phyloP scores from a whole-genome alignment of 2,888 invertebrate species.

The Drosophila nigricruria region DNA sequence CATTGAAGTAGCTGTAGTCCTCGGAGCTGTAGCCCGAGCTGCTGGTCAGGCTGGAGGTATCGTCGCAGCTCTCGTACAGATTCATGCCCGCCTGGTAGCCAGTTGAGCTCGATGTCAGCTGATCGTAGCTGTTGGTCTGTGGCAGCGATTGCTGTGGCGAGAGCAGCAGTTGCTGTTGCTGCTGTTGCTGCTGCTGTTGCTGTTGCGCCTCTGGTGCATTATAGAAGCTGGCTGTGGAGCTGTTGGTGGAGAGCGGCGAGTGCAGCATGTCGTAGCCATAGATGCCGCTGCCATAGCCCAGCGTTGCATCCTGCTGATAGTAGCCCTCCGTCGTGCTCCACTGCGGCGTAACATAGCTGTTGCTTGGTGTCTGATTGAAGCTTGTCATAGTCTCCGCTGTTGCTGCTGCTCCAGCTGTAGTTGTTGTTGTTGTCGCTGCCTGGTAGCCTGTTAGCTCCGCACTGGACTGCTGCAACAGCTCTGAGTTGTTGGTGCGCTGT shows the following conservation, averaged over 20 bases:
- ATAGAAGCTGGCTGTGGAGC: conserved; percentile 63
- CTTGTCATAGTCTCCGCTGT: not conserved
- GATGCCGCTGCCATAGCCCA: conserved; percentile 24
- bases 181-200: conserved; percentile 45
- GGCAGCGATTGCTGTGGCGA: not conserved
- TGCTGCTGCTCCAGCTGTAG: conserved; percentile 10
- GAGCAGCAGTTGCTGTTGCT: conserved; percentile 20
- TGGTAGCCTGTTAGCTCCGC: conserved; percentile 7
- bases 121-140: conserved; percentile 39
- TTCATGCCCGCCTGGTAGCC: conserved; percentile 44
- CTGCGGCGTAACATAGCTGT: conserved; percentile 45
- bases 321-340: conserved; percentile 49
- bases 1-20: conserved; percentile 78
- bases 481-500: conserved; percentile 1
- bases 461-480: conserved; percentile 8
- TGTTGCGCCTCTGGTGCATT: conserved; percentile 37
- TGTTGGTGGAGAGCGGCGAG: conserved; percentile 70
- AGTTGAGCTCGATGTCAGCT: conserved; percentile 6
- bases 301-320: conserved; percentile 34
- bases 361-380: conserved; percentile 20
- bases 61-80: conserved; percentile 84
- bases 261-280: conserved; percentile 63
- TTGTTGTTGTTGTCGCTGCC: not conserved
- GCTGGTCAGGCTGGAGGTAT: conserved; percentile 84
- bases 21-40: conserved; percentile 83